phyloP scores from a whole-genome alignment of 1,140 invertebrate genomes.

The Drosophila auraria region DNA sequence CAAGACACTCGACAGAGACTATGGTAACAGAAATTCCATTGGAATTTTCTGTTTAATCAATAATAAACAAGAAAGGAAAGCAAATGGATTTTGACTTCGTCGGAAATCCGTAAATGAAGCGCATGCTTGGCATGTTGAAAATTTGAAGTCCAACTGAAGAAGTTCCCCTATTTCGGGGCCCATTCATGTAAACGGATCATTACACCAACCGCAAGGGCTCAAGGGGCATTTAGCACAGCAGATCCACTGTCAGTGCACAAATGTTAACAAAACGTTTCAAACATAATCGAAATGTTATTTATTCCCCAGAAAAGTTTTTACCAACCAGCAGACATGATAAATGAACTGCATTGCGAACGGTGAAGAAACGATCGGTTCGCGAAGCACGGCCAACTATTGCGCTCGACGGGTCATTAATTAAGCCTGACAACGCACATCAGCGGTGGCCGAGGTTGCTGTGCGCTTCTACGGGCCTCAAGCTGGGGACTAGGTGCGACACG shows the following conservation, averaged over 20 bases:
- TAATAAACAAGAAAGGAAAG: conserved; percentile 10
- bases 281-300: conserved; percentile 70
- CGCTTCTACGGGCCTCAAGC: conserved; percentile 13
- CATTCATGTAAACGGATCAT: conserved; percentile 68
- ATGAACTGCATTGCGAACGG: conserved; percentile 51
- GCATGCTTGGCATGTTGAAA: conserved; percentile 38
- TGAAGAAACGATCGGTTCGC: conserved; percentile 54
- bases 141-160: neutral
- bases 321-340: conserved; percentile 63
- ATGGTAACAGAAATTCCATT: conserved; percentile 6
- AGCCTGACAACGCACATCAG: conserved; percentile 49
- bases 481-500: conserved; percentile 19
- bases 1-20: neutral
- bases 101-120: conserved; percentile 40
- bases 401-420: conserved; percentile 74
- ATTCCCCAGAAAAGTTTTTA: conserved; percentile 44
- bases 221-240: conserved; percentile 49
- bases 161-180: conserved; percentile 2
- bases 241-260: conserved; percentile 10
- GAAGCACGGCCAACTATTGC: conserved; percentile 58
- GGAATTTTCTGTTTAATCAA: conserved; percentile 10
- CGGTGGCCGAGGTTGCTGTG: conserved; percentile 8
- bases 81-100: conserved; percentile 13
- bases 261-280: conserved; percentile 58
- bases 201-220: conserved; percentile 63